A percentile compares a stretch with the other conserved stretches of the same genome.
Evolutionary conservation across 1,140 invertebrate genomes (phyloP).

Genomic region (Vollenhovia emeryi): DNA sequence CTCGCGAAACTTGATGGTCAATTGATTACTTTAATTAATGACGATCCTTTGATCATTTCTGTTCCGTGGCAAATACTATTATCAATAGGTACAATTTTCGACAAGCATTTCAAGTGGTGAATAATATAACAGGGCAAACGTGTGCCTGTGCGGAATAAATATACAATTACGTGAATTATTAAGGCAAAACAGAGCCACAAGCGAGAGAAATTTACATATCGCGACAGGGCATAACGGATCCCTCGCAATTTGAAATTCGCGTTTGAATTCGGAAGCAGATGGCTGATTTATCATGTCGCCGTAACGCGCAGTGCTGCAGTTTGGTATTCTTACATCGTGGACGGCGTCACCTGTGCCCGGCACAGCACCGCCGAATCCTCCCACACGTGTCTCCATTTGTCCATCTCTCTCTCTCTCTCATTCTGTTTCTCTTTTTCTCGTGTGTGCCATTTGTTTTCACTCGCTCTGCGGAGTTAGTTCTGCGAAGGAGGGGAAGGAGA

Average conservation of each 20-base stretch:
- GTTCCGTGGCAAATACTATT: not conserved
- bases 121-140: not conserved
- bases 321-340: conserved; percentile 43
- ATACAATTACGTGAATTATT: not conserved
- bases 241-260: not conserved
- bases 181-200: no score
- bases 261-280: not conserved
- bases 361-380: conserved; percentile 2
- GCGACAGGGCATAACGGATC: not conserved
- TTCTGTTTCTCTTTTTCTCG: conserved; percentile 16
- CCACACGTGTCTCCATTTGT: conserved; percentile 32
- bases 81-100: not conserved
- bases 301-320: not conserved
- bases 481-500: not conserved
- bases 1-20: not conserved
- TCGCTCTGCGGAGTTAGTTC: conserved; percentile 21
- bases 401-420: not conserved
- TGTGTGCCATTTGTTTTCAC: conserved; percentile 24
- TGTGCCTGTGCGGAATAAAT: no score
- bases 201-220: not conserved
- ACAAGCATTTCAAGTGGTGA: not conserved
- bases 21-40: not conserved
- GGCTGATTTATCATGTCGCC: not conserved
- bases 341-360: conserved; percentile 7
- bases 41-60: not conserved